Percentiles rank a stretch among this genome's conserved stretches.
Conservation (phyloP, 2,113 vertebrate genomes). For the Lipophrys pholis region DNA sequence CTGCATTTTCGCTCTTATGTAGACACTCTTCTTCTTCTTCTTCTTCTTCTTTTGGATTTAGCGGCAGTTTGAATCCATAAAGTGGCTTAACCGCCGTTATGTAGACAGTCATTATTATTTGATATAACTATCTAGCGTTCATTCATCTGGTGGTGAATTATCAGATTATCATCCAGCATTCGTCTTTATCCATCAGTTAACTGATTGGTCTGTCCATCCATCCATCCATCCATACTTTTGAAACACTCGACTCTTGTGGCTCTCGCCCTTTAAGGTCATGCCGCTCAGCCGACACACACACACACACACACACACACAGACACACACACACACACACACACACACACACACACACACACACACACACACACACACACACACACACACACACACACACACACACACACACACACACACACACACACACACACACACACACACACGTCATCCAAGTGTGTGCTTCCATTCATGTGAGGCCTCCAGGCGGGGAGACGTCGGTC, state of each 20-base stretch:
- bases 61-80: no score
- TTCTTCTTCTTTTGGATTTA: no score
- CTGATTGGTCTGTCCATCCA: no score
- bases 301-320: background rate
- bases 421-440: background rate
- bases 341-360: background rate
- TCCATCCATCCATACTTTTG: background rate
- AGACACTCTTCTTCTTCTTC: no score
- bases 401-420: background rate
- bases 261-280: no score
- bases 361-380: background rate
- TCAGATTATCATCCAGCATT: no score
- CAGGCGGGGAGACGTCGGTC: conserved; percentile 23
- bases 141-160: no score
- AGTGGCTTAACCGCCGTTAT: no score
- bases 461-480: conserved; percentile 36
- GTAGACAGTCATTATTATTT: no score
- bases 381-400: background rate
- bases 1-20: no score
- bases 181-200: background rate
- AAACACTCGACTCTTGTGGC: no score
- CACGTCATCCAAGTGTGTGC: background rate
- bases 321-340: background rate
- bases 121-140: no score
- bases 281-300: background rate